A percentile compares a stretch with the other conserved stretches of the same genome.
Evolutionary conservation across 2,797 vertebrate genomes (phyloP).

Genomic region (Danionella dracula): DNA sequence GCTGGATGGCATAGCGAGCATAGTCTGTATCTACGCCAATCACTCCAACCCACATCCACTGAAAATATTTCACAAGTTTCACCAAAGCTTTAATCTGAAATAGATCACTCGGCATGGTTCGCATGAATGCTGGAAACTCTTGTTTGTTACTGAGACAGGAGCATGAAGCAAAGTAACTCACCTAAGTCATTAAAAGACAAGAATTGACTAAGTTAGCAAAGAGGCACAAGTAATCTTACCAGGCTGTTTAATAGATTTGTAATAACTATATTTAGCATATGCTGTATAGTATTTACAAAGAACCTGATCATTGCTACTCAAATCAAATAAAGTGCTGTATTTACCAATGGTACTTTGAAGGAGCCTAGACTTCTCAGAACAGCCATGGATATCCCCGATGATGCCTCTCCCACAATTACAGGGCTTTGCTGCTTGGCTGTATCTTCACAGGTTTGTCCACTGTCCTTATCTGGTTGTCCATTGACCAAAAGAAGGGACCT

Average conservation of each 20-base stretch:
- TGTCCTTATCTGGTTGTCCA: conserved; percentile 48
- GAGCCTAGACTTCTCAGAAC: conserved; percentile 60
- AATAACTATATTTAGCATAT: too few relatives aligned
- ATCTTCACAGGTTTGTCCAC: conserved; percentile 39
- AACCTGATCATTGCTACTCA: too few relatives aligned
- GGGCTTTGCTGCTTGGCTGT: conserved; percentile 46
- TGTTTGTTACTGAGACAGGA: conserved; percentile 73
- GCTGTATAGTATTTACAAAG: too few relatives aligned
- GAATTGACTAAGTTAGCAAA: too few relatives aligned
- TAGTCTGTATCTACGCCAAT: conserved; percentile 73
- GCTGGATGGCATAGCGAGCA: conserved; percentile 71
- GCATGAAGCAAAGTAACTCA: conserved; percentile 77
- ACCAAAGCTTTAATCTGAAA: conserved; percentile 66
- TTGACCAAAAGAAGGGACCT: conserved; percentile 58
- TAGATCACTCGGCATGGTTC: conserved; percentile 68
- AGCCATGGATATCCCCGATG: conserved; percentile 62
- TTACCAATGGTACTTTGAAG: conserved; percentile 63
- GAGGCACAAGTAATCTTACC: too few relatives aligned
- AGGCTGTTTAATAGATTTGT: too few relatives aligned
- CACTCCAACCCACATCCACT: conserved; percentile 77
- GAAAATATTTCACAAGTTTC: conserved; percentile 65
- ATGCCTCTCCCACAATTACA: conserved; percentile 64
- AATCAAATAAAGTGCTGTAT: not conserved
- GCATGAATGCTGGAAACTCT: conserved; percentile 73
- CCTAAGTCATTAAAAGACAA: conserved; percentile 51